Base-by-base conservation (phyloP, 2,113 vertebrate species). In the Pangasianodon hypophthalmus region DNA sequence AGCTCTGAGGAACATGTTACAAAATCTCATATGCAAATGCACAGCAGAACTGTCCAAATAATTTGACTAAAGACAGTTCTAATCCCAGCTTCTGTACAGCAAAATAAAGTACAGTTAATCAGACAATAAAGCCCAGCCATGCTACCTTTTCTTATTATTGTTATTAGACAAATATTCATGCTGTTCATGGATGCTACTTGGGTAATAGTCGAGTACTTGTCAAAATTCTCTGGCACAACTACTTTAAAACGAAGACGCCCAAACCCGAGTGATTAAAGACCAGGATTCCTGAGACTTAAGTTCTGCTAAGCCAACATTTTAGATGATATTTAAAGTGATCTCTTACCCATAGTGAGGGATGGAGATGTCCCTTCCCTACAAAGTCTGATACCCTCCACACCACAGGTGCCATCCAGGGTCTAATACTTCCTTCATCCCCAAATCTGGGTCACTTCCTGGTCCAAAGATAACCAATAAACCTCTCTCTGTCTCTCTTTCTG, bases 301-400 rank as follows among this genome's bases (percentile, higher is more conserved):
- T 26, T 21, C 52, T 10, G 8, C n/a, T 21, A 5, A 83, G n/a
- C 16, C n/a, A 44, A 60, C 21, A 84, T 56, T 82, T 81, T 11
- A 44, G 4, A 56, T 0, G 32, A 80, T 69, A 32, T 82, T 67
- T 46, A 82, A 67, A 54, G 80, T 64, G 16, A 80, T 19, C 46
- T 92, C 96, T 96, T 96, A 96, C 96, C 96, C 95, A 96, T 82
- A 96, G 87, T 79, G 94, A 96, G 56, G 91, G 92, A 91, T 94
- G 94, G 58, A 95, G 91, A 77, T 91, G 87, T 79, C 82, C 92
- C 90, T 86, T 94, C 73, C 85, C 91, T 88, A 87, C 88, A 90
- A 91, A 69, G 29, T 85, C 90, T 88, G 50, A 89, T 79, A 91
- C 89, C 89, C 91, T 92, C 80, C 92, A 93, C 91, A 92, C 91